Base-by-base conservation (phyloP, 2,797 vertebrate genomes). In the Rallus crepitans region DNA sequence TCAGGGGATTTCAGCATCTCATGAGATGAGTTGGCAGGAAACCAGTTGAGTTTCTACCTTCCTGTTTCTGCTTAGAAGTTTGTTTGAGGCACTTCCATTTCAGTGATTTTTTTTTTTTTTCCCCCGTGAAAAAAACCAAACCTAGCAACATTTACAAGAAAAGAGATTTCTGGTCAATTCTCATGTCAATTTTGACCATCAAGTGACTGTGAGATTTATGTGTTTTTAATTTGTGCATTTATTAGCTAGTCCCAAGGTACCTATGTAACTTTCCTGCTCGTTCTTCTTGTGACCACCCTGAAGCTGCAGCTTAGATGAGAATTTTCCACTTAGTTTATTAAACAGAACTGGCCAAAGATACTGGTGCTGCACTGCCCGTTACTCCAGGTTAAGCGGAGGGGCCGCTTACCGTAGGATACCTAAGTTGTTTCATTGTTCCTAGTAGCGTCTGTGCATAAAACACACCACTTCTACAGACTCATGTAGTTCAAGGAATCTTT, bases 391-490 rank as follows among this genome's bases (percentile, higher is more conserved):
- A 21, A 19, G n/a, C 55, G 37, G 15, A 79, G 39, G 39, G 20
- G 20, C 37, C 73, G 20, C 9, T 53, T 63, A 33, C 33, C 1
- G 1, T 72, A 48, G 30, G n/a, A 14, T 31, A 27, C 1, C 0
- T 14, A 33, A 50, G n/a, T 37, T 47, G 21, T 40, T 24, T 6
- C 25, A 25, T 71, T 48, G 30, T 52, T 68, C 20, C 25, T 27
- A 30, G 25, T 33, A 89, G 20, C 33, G 35, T 40, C 28, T n/a
- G 1, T 75, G 63, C 23, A 27, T 61, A 75, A 66, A 75, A 27
- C 0, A 0, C 20, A 63, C 6, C 16, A 9, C 12, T 82, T 68
- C 6, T 23, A 3, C 30, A 52, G n/a, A 52, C 69, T 65, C 3
- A 14, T 40, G 82, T 60, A 35, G 45, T 69, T 78, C 52, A 40